These are phyloP conservation scores for Agrotis ipsilon DNA, from an alignment of 2,888 invertebrate genomes.

Conservation along the genomic window DNA sequence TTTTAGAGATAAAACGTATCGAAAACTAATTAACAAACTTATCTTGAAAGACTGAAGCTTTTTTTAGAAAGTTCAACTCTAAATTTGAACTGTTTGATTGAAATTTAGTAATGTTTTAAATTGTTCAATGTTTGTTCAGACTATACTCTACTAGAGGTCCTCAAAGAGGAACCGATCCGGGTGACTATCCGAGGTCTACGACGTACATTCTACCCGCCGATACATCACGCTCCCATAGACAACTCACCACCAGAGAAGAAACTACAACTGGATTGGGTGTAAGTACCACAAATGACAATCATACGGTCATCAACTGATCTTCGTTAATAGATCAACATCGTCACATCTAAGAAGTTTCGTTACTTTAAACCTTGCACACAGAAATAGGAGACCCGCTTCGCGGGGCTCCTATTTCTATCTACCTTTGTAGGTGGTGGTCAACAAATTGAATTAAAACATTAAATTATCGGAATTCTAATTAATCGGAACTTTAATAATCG, in stretches of 20 bases:
- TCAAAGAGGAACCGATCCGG: constrained; percentile 96
- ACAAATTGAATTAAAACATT: no score
- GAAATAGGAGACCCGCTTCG: no score
- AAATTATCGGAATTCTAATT: no score
- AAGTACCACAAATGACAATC: constrained; percentile 64
- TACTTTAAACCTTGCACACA: no score
- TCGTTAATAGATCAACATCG: no score
- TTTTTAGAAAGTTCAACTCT: background rate
- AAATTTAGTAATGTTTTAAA: background rate
- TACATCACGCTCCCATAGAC: constrained; percentile 96
- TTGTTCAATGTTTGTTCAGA: constrained; percentile 84
- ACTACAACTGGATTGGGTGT: constrained; percentile 98
- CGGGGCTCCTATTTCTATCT: no score
- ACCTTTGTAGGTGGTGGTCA: no score
- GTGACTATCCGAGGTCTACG: constrained; percentile 96
- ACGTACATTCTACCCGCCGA: constrained; percentile 96
- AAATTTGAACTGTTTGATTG: background rate
- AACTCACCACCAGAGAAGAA: constrained; percentile 97
- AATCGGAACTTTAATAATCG: no score
- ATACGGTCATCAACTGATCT: no score
- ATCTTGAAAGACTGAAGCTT: background rate
- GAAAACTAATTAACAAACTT: background rate
- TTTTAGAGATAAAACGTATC: no score
- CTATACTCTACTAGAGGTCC: constrained; percentile 95
- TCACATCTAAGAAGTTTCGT: no score